Base-by-base conservation (phyloP, 2,888 invertebrate genomes). In the Matsumyia berberina region DNA sequence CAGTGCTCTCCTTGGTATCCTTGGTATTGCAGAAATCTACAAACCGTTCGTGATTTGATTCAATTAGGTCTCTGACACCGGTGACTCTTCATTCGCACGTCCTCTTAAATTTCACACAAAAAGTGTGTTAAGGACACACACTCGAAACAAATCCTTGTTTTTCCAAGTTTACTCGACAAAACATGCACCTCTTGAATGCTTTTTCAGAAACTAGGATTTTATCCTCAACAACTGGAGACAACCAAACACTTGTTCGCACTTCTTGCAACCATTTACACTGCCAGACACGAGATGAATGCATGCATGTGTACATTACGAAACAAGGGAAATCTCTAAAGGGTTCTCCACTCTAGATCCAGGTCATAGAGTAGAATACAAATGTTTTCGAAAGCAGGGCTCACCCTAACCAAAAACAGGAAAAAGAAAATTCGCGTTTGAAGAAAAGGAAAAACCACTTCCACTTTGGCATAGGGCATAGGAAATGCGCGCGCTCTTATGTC, bases 391-490 rank as follows among this genome's bases (percentile, higher is more conserved):
- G 9, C 49, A 51, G 24, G 31, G 55, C 46, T 62, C 37, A 35
- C 42, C 9, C 55, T 24, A 55, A 57, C 17, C 53, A 24, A 19
- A 81, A 78, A 78, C 82, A 74, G 74, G 60, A 85, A 85, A 51
- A 39, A 5, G 39, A 19, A 62, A 67, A 67, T 49, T 66, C 66
- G 55, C 49, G 15, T 60, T 60, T 51, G 49, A 70, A 70, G 49
- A 70, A 69, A 24, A 24, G 4, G 24, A 15, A 39, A 72, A 81
- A 83, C 67, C 67, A 83, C 73, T 83, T 83, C 82, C 78, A 78
- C 82, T 70, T 64, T 77, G 42, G 64, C 29, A 57, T 37, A 37
- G 15, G 2, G 24, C 12, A 55, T 51, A 64, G 24, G 17, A 70
- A 37, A 44, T 37, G 58, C 58, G 39, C 37, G 6, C 35, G 11